Base-by-base conservation (phyloP, 2,113 vertebrate genomes). In the Microcebus tavaratra region DNA sequence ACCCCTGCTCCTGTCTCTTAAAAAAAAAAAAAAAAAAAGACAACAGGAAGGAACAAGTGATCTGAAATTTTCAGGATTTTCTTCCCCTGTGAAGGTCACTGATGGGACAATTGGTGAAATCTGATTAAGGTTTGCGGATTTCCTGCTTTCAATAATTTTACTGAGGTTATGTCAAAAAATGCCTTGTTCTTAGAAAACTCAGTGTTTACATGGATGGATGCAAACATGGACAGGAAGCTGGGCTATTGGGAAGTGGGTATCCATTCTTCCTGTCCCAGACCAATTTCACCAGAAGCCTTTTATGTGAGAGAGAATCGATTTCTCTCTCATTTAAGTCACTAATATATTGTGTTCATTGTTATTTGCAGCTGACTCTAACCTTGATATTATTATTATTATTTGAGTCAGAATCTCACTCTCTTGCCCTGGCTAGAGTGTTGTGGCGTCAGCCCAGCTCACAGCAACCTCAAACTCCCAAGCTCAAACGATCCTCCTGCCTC, bases 301-400 rank as follows among this genome's bases (percentile, higher is more conserved):
- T n/a, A 23, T 23, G 11, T 59, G 27, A 83, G 18, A 55, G 57
- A 57, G 48, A 94, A 79, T 84, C 25, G 20, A 31, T 48, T 84
- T 92, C 36, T 86, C 23, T 76, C 59, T 72, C 68, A 82, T 9
- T 90, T 84, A 83, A 96, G 36, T 87, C 76, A 92, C 7, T 45
- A 72, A 76, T 29, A 50, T 14, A 75, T 85, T 75, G 13, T 65
- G n/a, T 61, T 88, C 39, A 59, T 70, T 87, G 18, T 50, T 63
- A 81, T 72, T 67, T 88, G 42, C 59, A 81, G n/a, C n/a, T 27
- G 42, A 83, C 57, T 8, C 65, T 75, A 53, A 90, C 73, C 34
- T 72, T 88, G 29, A 31, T n/a, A n/a, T 75, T 27, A 73, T 59
- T 53, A 76, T 61, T 57, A 76, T 45, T 45, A 45, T 45, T 45